A percentile compares a stretch with the other conserved stretches of the same genome.
phyloP scores from a whole-genome alignment of 2,888 invertebrate species.

The Drosophila demipolita region DNA sequence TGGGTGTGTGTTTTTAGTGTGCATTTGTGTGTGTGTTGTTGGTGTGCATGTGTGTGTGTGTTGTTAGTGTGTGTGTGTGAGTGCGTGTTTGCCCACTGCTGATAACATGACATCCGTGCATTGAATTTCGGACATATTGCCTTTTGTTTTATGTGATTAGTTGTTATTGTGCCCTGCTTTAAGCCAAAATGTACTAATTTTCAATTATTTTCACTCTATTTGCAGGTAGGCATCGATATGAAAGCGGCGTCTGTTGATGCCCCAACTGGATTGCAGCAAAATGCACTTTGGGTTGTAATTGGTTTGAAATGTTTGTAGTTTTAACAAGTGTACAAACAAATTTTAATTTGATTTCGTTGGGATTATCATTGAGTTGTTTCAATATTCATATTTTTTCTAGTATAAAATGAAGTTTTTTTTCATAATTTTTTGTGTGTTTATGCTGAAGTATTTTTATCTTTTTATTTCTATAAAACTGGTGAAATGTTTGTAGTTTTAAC shows the following conservation, averaged over 20 bases:
- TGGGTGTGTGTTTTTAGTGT: not conserved
- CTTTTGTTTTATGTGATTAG: slow-evolving; percentile 16
- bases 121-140: slow-evolving; percentile 11
- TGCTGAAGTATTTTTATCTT: not conserved
- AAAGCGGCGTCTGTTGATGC: too few species aligned
- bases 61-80: not conserved
- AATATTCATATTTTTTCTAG: not conserved
- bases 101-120: slow-evolving; percentile 22
- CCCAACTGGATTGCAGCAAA: not conserved
- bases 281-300: not conserved
- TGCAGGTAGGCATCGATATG: slow-evolving; percentile 22
- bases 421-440: too few species aligned
- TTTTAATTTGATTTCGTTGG: not conserved
- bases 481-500: not conserved
- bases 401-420: not conserved
- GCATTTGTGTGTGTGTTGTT: not conserved
- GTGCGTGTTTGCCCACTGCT: slow-evolving; percentile 17
- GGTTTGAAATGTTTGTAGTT: not conserved
- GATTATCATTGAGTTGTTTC: not conserved
- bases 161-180: slow-evolving; percentile 4
- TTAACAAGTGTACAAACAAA: not conserved
- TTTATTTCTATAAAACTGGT: not conserved
- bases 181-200: slow-evolving; percentile 13
- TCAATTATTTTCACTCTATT: slow-evolving; percentile 14
- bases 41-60: not conserved